phyloP scores from a whole-genome alignment of 2,888 invertebrate species.

The Melipona beecheii region DNA sequence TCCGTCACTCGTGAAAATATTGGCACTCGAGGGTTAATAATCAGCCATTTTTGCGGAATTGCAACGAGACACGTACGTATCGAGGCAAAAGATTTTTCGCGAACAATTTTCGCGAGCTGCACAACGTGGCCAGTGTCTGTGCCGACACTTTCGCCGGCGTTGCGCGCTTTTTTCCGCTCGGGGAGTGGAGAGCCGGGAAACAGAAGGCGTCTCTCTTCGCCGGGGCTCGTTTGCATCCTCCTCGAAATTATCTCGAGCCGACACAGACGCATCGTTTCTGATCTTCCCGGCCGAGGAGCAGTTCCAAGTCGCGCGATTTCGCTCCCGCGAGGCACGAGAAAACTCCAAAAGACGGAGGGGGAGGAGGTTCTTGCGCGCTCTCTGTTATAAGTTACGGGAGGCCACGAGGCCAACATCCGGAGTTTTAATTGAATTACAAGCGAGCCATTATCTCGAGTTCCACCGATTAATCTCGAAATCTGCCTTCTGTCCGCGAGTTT shows the following conservation, averaged over 20 bases:
- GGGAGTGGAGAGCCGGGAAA: constrained; percentile 20
- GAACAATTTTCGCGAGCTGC: constrained; percentile 17
- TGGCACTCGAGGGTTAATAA: constrained; percentile 2
- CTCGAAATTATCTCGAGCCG: constrained; percentile 43
- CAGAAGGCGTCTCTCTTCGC: constrained; percentile 33
- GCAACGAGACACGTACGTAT: too few relatives aligned
- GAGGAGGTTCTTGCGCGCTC: not conserved
- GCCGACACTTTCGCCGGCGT: constrained; percentile 34
- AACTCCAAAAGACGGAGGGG: not conserved
- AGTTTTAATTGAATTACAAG: constrained; percentile 56
- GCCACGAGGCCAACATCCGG: constrained; percentile 25
- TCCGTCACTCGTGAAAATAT: constrained; percentile 4
- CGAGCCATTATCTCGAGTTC: constrained; percentile 42
- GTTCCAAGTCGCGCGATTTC: constrained; percentile 51
- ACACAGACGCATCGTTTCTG: constrained; percentile 10
- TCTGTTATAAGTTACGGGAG: constrained; percentile 34
- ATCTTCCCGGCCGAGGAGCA: constrained; percentile 30
- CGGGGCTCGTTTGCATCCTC: constrained; percentile 47
- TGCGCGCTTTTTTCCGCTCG: constrained; percentile 24
- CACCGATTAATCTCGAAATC: constrained; percentile 49
- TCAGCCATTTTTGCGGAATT: not conserved
- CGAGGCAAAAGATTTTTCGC: not conserved
- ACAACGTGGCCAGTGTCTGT: constrained; percentile 12
- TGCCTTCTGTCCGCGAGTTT: constrained; percentile 12
- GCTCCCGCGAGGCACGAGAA: constrained; percentile 2